phyloP scores from a whole-genome alignment of 1,140 invertebrate species.

The Leptonema lineaticorne region DNA sequence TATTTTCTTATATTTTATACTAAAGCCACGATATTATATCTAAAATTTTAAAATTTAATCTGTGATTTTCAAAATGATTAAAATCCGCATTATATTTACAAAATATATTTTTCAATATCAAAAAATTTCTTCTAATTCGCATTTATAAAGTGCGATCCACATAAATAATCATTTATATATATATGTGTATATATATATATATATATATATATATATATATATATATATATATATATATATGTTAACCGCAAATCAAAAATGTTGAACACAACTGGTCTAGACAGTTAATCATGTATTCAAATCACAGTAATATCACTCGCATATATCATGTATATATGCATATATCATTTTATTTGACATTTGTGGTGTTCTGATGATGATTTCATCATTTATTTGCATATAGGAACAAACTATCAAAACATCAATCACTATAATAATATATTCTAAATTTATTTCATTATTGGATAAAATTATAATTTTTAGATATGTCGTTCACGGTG shows the following conservation, averaged over 20 bases:
- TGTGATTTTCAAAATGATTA: background rate
- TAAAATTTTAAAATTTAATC: too few relatives aligned
- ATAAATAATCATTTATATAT: background rate
- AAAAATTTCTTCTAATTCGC: background rate
- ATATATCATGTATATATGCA: background rate
- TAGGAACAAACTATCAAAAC: too few relatives aligned
- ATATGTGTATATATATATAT: background rate
- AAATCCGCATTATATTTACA: background rate
- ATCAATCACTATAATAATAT: too few relatives aligned
- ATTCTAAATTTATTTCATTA: too few relatives aligned
- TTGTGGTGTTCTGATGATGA: background rate
- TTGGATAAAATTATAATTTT: background rate
- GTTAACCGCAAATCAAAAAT: background rate
- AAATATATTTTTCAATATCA: background rate
- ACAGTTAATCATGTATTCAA: too few relatives aligned
- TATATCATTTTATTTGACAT: background rate
- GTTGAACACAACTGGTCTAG: too few relatives aligned
- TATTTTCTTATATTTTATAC: too few relatives aligned
- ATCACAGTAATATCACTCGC: too few relatives aligned
- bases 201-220: background rate
- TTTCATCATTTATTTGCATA: too few relatives aligned
- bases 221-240: background rate
- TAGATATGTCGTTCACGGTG: background rate
- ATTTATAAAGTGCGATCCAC: background rate
- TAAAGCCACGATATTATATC: too few relatives aligned